phyloP scores from a whole-genome alignment of 2,888 invertebrate genomes.

The Tenthredo scrophulariae region DNA sequence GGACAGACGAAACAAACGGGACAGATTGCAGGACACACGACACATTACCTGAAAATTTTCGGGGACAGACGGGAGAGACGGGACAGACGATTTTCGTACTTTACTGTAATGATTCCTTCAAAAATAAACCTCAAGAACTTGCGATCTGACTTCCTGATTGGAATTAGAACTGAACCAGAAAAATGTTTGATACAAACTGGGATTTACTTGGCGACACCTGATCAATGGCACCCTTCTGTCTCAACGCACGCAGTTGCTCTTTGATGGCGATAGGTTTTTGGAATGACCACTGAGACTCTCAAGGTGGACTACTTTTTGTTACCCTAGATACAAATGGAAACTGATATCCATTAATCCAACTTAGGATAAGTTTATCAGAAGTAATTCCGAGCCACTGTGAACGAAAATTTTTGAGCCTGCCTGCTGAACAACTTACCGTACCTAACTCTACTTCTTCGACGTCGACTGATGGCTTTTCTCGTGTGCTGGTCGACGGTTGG shows the following conservation, averaged over 20 bases:
- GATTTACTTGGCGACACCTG: too few relatives aligned
- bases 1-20: too few relatives aligned
- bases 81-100: too few relatives aligned
- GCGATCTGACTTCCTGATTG: constrained; percentile 52
- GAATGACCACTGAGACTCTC: constrained; percentile 48
- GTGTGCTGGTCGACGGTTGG: neutral
- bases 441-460: constrained; percentile 53
- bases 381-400: constrained; percentile 54
- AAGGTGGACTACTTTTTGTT: constrained; percentile 46
- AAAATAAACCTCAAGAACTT: constrained; percentile 57
- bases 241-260: constrained; percentile 38
- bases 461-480: neutral
- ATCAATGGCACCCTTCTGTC: constrained; percentile 36
- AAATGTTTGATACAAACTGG: constrained; percentile 57
- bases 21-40: too few relatives aligned
- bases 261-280: constrained; percentile 44
- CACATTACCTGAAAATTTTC: too few relatives aligned
- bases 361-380: neutral
- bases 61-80: too few relatives aligned
- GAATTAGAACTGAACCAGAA: constrained; percentile 47
- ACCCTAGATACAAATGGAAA: constrained; percentile 56
- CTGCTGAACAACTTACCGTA: constrained; percentile 57
- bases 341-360: constrained; percentile 55
- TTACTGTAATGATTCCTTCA: too few relatives aligned
- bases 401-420: constrained; percentile 59